Evolutionary conservation across 2,888 invertebrate genomes (phyloP).

Genomic region (Stramonita haemastoma): DNA sequence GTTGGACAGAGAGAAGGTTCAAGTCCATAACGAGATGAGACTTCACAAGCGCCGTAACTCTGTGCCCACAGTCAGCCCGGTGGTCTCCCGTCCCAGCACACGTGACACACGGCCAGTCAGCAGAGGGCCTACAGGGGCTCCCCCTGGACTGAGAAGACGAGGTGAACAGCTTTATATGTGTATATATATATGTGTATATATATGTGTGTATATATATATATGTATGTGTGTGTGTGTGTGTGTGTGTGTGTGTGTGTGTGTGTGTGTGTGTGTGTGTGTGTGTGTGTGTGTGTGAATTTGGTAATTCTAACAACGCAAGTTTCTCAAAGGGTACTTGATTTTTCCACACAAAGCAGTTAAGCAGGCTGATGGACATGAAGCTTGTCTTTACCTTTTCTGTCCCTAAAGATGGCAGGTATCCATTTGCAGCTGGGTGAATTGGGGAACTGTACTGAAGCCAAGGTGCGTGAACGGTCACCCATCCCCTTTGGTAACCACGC

Average conservation of each 20-base stretch:
- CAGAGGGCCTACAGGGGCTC: background rate
- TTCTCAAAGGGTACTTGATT: background rate
- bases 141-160: background rate
- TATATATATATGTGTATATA: background rate
- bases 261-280: conserved; percentile 23
- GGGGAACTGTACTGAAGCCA: too few relatives aligned
- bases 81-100: conserved; percentile 10
- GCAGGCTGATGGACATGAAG: background rate
- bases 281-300: background rate
- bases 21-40: conserved; percentile 58
- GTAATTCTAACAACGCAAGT: background rate
- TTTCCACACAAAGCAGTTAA: background rate
- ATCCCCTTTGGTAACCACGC: too few relatives aligned
- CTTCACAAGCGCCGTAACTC: conserved; percentile 53
- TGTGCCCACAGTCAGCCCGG: conserved; percentile 13
- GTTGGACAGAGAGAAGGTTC: conserved; percentile 59
- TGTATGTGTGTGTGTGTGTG: conserved; percentile 1
- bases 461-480: too few relatives aligned
- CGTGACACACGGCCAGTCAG: background rate
- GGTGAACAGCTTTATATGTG: background rate
- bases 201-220: background rate
- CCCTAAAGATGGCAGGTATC: too few relatives aligned
- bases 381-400: background rate
- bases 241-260: background rate
- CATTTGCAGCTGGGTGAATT: too few relatives aligned